Conservation (phyloP, 2,797 vertebrate species). For the Cephalopachus bancanus region DNA sequence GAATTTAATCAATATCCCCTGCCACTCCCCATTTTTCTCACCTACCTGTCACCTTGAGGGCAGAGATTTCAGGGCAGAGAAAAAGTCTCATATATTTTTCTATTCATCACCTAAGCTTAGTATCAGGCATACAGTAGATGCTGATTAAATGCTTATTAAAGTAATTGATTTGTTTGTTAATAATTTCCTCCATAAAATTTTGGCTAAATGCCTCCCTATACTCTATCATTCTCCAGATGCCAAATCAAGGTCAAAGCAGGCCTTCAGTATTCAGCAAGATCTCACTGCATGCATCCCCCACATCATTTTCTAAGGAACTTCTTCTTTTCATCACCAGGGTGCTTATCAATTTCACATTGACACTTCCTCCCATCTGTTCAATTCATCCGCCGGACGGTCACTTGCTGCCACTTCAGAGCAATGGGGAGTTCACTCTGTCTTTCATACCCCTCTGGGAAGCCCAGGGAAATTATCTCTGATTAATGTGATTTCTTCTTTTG, state of each 20-base stretch:
- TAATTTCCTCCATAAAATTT: background rate
- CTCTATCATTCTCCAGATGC: background rate
- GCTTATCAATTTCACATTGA: conserved; percentile 68
- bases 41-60: background rate
- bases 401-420: conserved; percentile 70
- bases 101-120: background rate
- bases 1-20: background rate
- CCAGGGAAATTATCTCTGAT: conserved; percentile 79
- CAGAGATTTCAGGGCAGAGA: background rate
- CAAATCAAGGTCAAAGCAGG: background rate
- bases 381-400: conserved; percentile 76
- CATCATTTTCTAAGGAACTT: background rate
- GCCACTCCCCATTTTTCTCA: background rate
- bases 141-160: conserved; percentile 15
- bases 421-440: conserved; percentile 72
- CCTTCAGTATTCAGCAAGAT: background rate
- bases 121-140: background rate
- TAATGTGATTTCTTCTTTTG: conserved; percentile 76
- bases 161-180: conserved; percentile 6
- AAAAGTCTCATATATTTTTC: background rate
- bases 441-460: conserved; percentile 68
- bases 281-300: background rate
- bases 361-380: conserved; percentile 77
- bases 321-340: conserved; percentile 65
- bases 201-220: background rate